Evolutionary conservation across 1,140 invertebrate genomes (phyloP).

Genomic region (Tyrophagus putrescentiae): DNA sequence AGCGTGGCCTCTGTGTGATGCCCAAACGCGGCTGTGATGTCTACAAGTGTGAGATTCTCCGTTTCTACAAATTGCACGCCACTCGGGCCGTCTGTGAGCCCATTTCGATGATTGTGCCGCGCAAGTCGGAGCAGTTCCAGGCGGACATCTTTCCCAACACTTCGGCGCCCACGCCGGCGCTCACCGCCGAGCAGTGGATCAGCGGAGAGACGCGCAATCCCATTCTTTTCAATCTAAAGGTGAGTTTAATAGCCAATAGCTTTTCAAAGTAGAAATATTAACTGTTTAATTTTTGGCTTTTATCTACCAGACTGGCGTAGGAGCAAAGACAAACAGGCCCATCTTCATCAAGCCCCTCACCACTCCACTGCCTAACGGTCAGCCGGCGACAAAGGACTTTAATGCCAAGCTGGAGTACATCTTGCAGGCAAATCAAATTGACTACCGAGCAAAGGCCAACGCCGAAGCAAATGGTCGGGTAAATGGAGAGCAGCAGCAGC

Average conservation of each 20-base stretch:
- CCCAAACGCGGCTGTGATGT: constrained; percentile 78
- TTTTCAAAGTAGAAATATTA: constrained; percentile 5
- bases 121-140: constrained; percentile 65
- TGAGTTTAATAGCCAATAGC: background rate
- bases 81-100: constrained; percentile 71
- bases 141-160: constrained; percentile 89
- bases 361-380: constrained; percentile 32
- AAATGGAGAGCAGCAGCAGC: background rate
- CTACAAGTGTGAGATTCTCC: constrained; percentile 62
- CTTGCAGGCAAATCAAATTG: constrained; percentile 59
- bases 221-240: constrained; percentile 56
- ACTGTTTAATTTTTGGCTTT: background rate
- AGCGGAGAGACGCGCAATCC: constrained; percentile 63
- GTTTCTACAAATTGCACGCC: constrained; percentile 83
- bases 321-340: constrained; percentile 54
- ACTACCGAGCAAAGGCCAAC: constrained; percentile 50
- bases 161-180: constrained; percentile 56
- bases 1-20: constrained; percentile 76
- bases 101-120: constrained; percentile 81
- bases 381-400: constrained; percentile 50
- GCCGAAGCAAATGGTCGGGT: background rate
- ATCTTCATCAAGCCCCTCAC: constrained; percentile 43
- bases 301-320: constrained; percentile 37
- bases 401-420: constrained; percentile 69
- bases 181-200: constrained; percentile 75